Evolutionary conservation across 2,113 vertebrate species (phyloP).

Genomic region (Amphilophus citrinellus): DNA sequence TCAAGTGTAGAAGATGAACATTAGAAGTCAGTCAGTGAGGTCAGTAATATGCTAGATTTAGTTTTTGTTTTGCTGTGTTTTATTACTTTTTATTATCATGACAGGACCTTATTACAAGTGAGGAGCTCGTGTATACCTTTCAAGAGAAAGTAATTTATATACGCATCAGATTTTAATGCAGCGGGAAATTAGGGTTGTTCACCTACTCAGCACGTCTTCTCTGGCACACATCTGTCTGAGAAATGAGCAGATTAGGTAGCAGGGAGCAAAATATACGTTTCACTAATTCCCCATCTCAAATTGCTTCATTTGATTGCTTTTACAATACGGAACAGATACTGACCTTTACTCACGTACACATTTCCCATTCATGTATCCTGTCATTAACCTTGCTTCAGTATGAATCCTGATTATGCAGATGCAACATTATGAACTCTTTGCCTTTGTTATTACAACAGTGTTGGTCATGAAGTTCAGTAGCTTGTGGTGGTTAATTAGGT

Average conservation of each 20-base stretch:
- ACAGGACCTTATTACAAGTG: not conserved
- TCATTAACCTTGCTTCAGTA: not conserved
- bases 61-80: not conserved
- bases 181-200: conserved; percentile 38
- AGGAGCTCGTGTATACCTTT: not conserved
- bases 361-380: not conserved
- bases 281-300: conserved; percentile 30
- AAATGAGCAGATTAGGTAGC: conserved; percentile 29
- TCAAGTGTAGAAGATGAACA: not conserved
- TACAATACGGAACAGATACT: conserved; percentile 17
- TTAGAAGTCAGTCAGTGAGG: not conserved
- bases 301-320: conserved; percentile 39
- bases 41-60: not conserved
- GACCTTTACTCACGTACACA: not conserved
- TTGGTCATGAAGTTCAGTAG: conserved; percentile 1
- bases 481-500: not conserved
- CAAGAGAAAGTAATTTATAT: conserved; percentile 22
- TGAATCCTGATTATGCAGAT: not conserved
- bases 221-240: conserved; percentile 1
- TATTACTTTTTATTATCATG: not conserved
- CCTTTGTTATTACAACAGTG: not conserved
- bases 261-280: conserved; percentile 9
- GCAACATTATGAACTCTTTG: conserved; percentile 4
- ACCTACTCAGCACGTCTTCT: conserved; percentile 12
- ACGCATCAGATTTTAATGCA: conserved; percentile 50